Conservation (phyloP, 2,113 vertebrate species). For the Trogon melanurus region DNA sequence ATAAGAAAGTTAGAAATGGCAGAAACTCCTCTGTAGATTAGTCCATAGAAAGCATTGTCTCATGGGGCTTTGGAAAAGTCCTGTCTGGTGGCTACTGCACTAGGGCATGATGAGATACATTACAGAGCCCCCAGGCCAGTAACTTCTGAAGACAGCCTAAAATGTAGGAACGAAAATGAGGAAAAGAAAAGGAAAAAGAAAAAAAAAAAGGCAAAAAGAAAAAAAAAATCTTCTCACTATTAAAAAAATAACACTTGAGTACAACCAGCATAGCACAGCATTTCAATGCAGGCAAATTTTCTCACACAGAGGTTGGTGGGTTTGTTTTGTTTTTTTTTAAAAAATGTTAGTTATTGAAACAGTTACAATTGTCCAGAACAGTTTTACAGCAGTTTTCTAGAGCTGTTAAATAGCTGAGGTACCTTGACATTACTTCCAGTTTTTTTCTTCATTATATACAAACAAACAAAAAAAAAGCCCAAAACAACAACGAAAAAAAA, state of each 20-base stretch:
- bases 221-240: constrained; percentile 73
- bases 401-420: constrained; percentile 56
- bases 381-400: constrained; percentile 56
- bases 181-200: constrained; percentile 14
- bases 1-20: constrained; percentile 75
- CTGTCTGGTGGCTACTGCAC: constrained; percentile 80
- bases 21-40: constrained; percentile 81
- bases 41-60: constrained; percentile 84
- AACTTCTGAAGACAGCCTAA: constrained; percentile 88
- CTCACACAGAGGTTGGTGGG: constrained; percentile 22
- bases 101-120: constrained; percentile 80
- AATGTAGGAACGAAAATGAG: constrained; percentile 78
- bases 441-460: constrained; percentile 51
- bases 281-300: constrained; percentile 76
- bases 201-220: neutral
- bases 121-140: constrained; percentile 86
- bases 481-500: neutral
- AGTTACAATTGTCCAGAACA: constrained; percentile 62
- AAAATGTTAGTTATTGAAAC: constrained; percentile 52
- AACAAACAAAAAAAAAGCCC: neutral
- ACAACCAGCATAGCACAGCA: constrained; percentile 73
- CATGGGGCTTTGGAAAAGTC: constrained; percentile 86
- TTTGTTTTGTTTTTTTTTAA: neutral
- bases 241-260: constrained; percentile 70
- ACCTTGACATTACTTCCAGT: constrained; percentile 58